phyloP scores from a whole-genome alignment of 2,797 vertebrate genomes.

The Pteronotus mesoamericanus region DNA sequence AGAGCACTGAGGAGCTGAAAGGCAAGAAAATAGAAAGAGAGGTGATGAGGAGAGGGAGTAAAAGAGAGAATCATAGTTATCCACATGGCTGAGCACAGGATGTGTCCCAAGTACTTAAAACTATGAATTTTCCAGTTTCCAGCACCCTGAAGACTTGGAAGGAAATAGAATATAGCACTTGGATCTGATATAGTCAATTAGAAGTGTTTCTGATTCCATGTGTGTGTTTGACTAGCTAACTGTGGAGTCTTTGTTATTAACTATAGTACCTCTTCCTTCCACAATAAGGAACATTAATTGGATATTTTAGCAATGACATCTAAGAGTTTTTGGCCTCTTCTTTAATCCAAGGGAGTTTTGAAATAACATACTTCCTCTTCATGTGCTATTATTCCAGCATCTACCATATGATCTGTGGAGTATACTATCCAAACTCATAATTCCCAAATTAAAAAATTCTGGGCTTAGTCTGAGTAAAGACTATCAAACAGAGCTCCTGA shows the following conservation, averaged over 20 bases:
- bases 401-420: not conserved
- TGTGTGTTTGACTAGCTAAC: not conserved
- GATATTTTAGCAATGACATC: not conserved
- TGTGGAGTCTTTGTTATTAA: not conserved
- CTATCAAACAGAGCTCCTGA: not conserved
- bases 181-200: not conserved
- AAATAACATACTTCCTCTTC: conserved; percentile 10
- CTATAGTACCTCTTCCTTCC: not conserved
- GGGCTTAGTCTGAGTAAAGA: not conserved
- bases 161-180: not conserved
- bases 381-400: not conserved
- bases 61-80: not conserved
- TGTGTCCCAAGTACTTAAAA: not conserved
- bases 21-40: not conserved
- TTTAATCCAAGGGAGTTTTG: conserved; percentile 21
- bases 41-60: not conserved
- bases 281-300: not conserved
- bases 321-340: not conserved
- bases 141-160: not conserved
- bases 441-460: not conserved
- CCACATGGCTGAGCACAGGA: not conserved
- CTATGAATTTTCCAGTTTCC: not conserved
- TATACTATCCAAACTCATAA: not conserved
- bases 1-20: not conserved
- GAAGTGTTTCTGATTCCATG: conserved; percentile 5